Conservation (phyloP, 92 coral and sea anemone genomes). For the Montipora capitata region DNA sequence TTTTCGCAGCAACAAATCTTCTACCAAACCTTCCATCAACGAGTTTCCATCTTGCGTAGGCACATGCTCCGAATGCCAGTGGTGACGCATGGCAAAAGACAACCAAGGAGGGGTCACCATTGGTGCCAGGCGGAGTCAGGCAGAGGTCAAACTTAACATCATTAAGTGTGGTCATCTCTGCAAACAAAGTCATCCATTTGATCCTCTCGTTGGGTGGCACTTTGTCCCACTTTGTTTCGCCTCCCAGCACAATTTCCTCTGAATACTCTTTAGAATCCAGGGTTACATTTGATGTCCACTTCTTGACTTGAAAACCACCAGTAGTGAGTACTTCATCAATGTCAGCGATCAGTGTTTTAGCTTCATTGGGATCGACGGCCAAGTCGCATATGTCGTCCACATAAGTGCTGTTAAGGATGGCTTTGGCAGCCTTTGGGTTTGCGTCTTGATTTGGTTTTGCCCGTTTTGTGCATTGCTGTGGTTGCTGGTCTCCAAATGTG, state of each 20-base stretch:
- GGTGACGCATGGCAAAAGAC: too few species aligned
- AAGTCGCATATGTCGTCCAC: neutral
- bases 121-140: too few species aligned
- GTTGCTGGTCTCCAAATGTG: slow-evolving; percentile 23
- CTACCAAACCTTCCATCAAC: too few species aligned
- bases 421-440: neutral
- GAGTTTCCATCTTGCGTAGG: too few species aligned
- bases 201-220: too few species aligned
- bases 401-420: neutral
- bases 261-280: neutral
- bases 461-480: neutral
- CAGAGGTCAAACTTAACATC: too few species aligned
- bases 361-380: neutral
- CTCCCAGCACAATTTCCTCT: neutral
- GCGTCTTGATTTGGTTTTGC: neutral
- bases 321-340: neutral
- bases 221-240: neutral
- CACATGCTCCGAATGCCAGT: too few species aligned
- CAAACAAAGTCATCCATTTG: too few species aligned
- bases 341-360: neutral
- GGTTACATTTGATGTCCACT: neutral
- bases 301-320: neutral
- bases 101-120: too few species aligned
- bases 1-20: too few species aligned
- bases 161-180: too few species aligned